phyloP scores from a whole-genome alignment of 1,140 invertebrate genomes.

The Drosophila biarmipes region DNA sequence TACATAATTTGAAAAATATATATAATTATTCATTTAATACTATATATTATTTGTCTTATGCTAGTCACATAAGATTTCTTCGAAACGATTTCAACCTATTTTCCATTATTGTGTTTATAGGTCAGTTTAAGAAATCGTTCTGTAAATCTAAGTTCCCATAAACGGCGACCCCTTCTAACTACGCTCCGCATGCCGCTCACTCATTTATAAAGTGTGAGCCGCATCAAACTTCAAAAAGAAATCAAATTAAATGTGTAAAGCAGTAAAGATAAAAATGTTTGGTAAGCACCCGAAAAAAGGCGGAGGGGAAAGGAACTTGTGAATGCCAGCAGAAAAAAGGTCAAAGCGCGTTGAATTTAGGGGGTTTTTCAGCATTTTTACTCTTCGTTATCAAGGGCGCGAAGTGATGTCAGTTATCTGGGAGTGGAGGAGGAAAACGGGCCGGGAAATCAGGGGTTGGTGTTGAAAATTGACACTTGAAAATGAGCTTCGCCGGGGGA shows the following conservation, averaged over 20 bases:
- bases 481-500: slow-evolving; percentile 46
- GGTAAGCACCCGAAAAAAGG: slow-evolving; percentile 17
- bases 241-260: slow-evolving; percentile 83
- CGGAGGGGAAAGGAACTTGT: slow-evolving; percentile 55
- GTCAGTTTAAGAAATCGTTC: background rate
- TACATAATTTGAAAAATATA: too few species aligned
- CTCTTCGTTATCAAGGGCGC: slow-evolving; percentile 39
- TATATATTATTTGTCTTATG: too few species aligned
- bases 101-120: too few species aligned
- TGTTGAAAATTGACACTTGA: slow-evolving; percentile 81
- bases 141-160: background rate
- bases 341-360: slow-evolving; percentile 74
- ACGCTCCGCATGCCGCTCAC: slow-evolving; percentile 4
- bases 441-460: slow-evolving; percentile 46
- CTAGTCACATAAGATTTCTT: too few species aligned
- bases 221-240: slow-evolving; percentile 83
- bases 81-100: too few species aligned
- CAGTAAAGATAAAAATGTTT: slow-evolving; percentile 74
- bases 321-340: slow-evolving; percentile 64
- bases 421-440: background rate
- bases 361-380: slow-evolving; percentile 61
- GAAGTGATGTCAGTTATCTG: slow-evolving; percentile 41
- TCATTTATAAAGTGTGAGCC: slow-evolving; percentile 44
- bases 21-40: too few species aligned
- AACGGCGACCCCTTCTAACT: slow-evolving; percentile 7